Base-by-base conservation (phyloP, 2,113 vertebrate genomes). In the Tyto alba region DNA sequence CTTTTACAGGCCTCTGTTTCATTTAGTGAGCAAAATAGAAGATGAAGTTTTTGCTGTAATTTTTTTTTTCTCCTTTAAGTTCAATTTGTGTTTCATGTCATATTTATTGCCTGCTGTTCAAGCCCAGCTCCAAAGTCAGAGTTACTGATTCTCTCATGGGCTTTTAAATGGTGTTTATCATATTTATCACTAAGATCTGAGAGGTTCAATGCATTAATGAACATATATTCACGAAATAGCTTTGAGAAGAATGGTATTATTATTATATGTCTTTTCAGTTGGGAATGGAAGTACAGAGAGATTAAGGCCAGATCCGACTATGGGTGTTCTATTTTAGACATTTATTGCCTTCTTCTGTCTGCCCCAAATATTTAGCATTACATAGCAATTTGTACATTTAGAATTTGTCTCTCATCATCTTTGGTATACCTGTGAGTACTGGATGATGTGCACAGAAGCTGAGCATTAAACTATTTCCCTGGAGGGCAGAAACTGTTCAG, bases 11-110 rank as follows among this genome's bases (percentile, higher is more conserved):
- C 8, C 5, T 3, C 29, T 67, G 3, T 63, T 79, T 68, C 38
- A 11, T 92, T 75, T 26, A 84, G 23, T 27, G 13, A 77, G n/a
- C 7, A 67, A 91, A 80, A 32, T 4, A 53, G 41, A 81, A 66
- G 30, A 59, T 40, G 19, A 74, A 53, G 4, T 11, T 77, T 93
- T 73, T 86, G 17, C 22, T 66, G 7, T 34, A 0, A 48, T 4
- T 26, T 23, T 79, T 78, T 72, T 57, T 86, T 59, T 45, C 30
- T 92, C 34, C 50, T 75, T 62, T 50, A 71, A 40, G 23, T 64
- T 85, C 8, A 17, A 0, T 73, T 68, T 66, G 30, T 55, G 17
- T 52, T n/a, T 93, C 2, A 0, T 53, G 34, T 22, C 1, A 0
- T 41, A 17, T 62, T 81, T 91, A 52, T 84, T 80, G 30, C 12